A percentile compares a stretch with the other conserved stretches of the same genome.
These are phyloP conservation scores for Melanogrammus aeglefinus DNA, from an alignment of 2,797 vertebrate species.

Conservation along the genomic window DNA sequence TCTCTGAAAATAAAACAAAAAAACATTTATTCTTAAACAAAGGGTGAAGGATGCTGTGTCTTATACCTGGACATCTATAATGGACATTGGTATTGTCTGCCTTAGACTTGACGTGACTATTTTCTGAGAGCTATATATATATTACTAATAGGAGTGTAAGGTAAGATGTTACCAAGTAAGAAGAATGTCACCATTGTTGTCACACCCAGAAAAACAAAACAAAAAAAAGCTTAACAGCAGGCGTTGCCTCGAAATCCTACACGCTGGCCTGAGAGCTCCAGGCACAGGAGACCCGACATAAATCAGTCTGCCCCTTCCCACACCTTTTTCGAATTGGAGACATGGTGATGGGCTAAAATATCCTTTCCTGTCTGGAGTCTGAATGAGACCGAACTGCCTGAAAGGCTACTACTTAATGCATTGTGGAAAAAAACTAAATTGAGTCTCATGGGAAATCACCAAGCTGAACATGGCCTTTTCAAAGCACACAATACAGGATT, in stretches of 20 bases:
- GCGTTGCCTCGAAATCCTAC: conserved; percentile 51
- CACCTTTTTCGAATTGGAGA: conserved; percentile 43
- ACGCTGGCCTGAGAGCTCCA: conserved; percentile 44
- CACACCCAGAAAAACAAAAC: conserved; percentile 58
- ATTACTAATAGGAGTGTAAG: not conserved
- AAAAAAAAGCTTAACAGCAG: conserved; percentile 29
- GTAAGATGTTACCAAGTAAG: conserved; percentile 17
- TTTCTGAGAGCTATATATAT: not conserved
- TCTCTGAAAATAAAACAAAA: conserved; percentile 42
- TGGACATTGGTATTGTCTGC: not conserved
- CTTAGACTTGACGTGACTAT: not conserved
- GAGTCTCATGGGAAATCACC: conserved; percentile 65
- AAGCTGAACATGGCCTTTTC: conserved; percentile 66
- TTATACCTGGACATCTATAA: not conserved
- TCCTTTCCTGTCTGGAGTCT: conserved; percentile 34
- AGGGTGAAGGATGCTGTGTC: not conserved
- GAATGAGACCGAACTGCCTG: conserved; percentile 33
- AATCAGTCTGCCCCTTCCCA: conserved; percentile 34
- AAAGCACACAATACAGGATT: conserved; percentile 69
- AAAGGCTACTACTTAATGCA: conserved; percentile 53
- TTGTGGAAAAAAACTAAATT: conserved; percentile 50
- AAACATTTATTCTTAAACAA: not conserved
- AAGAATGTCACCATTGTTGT: conserved; percentile 25
- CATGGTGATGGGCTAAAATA: conserved; percentile 41
- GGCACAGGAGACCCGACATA: conserved; percentile 40